Evolutionary conservation across 2,797 vertebrate genomes (phyloP), one percentile per base, ranked within the genome.

Genomic region (Anguilla megastoma): DNA sequence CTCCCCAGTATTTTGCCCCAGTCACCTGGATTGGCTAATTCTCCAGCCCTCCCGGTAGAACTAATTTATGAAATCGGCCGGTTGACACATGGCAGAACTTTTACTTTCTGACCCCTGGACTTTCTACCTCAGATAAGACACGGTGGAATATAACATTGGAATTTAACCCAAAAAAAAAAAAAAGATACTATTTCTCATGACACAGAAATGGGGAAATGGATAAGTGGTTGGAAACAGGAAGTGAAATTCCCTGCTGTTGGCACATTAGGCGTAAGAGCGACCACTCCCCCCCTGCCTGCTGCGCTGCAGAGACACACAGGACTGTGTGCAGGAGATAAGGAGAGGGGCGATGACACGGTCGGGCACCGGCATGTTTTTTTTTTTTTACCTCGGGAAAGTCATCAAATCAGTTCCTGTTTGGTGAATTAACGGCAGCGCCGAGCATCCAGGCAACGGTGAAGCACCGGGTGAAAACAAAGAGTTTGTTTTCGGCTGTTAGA

Each of bases 221-320:
- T 69, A 54, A 76, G 27, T 76, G 87, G 36, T 7, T 69, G 82
- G 48, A 30, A 88, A 74, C 82, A 85, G 87, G 87, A 88, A 88
- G 83, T 56, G 41, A 58, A 76, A 74, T 30, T 24, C 24, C 83
- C 45, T 71, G 50, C 80, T 36, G 82, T n/a, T 6, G 45, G 45
- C 9, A 3, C 36, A 50, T 33, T 16, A 48, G 79, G 24, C 52
- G 27, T 52, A 30, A 36, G 7, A 56, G 52, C 14, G 5, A 50
- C n/a, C 76, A 16, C 16, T 60, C 76, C 74, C 21, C 36, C 27
- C 2, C 27, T 0, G 48, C n/a, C n/a, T 30, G 82, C n/a, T 27
- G 82, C 0, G 82, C 10, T 45, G 9, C 60, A 0, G 60, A 3
- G 60, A 56, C 24, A 2, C 8, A 1, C 6, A 41, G 27, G 27